Percentiles rank a stretch among this genome's conserved stretches.
Evolutionary conservation across 2,797 vertebrate genomes (phyloP).

Genomic region (Syngnathus rostellatus): DNA sequence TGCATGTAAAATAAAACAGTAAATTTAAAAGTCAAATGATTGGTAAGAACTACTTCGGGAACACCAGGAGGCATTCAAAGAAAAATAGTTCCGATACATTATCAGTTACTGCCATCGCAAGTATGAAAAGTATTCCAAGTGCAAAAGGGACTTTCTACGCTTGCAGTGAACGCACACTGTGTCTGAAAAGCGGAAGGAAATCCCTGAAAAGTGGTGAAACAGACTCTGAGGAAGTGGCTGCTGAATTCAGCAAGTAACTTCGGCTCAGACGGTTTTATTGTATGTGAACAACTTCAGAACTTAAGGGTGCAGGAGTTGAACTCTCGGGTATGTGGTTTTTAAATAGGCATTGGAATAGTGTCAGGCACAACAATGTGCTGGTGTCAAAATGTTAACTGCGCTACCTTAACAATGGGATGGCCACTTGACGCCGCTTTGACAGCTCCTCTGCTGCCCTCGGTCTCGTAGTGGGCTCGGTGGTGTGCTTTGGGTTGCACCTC

Average conservation of each 20-base stretch:
- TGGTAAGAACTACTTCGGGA: background rate
- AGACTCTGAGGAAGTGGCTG: constrained; percentile 2
- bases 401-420: constrained; percentile 96
- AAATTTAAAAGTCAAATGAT: background rate
- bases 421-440: constrained; percentile 91
- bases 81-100: background rate
- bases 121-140: constrained; percentile 1
- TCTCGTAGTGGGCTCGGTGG: constrained; percentile 98
- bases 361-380: background rate
- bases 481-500: constrained; percentile 98
- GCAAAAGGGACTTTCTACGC: background rate
- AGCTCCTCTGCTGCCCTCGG: constrained; percentile 95
- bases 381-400: background rate
- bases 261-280: background rate
- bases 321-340: background rate
- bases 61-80: background rate
- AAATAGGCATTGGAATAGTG: background rate
- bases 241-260: constrained; percentile 5
- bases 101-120: constrained; percentile 2
- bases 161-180: background rate
- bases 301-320: background rate
- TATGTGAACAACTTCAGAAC: background rate
- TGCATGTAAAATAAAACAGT: background rate
- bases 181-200: constrained; percentile 10
- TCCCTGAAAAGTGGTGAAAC: constrained; percentile 7